Base-by-base conservation (phyloP, 2,888 invertebrate genomes). In the Hybos culiciformis region DNA sequence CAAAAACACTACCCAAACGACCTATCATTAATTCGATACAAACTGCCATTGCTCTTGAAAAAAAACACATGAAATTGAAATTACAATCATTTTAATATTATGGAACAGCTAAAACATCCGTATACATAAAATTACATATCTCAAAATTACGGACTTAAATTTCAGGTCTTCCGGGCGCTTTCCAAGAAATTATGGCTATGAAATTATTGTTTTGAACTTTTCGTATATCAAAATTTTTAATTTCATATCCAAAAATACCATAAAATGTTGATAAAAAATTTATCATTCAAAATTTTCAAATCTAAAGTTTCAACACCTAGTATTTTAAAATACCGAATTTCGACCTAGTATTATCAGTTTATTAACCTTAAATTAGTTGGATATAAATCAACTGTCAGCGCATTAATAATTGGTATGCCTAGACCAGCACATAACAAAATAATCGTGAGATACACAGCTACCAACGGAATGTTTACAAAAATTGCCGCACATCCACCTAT, bases 11-110 rank as follows among this genome's bases (percentile, higher is more conserved):
- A 1, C 71, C 71, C 24, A 58, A 46, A 21, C 71, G 60, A 14
- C 72, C 72, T 54, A 69, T 64, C 70, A 71, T 70, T 4, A 71
- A 53, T 0, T 70, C 69, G 43, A 72, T 67, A 26, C 71, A 70
- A 39, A 72, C 54, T 18, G 71, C 71, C 70, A 71, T 71, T 17
- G 67, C 72, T 50, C 71, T 62, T 41, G 59, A 56, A 44, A 14
- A 9, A 39, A 24, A 8, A 20, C 17, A 17, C 5, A 14, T 38
- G 7, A 34, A 19, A 34, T 12, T 17, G 17, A n/a, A 15, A 33
- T 17, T 31, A 7, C 8, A 4, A 31, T 19, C 8, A 8, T 37
- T 19, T 5, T 14, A 9, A 32, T 23, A 15, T 26, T 15, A 19
- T 15, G 21, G 21, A 23, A n/a, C n/a, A n/a, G n/a, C n/a, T n/a